Conservation (phyloP, 2,797 vertebrate species). For the Betta splendens region DNA sequence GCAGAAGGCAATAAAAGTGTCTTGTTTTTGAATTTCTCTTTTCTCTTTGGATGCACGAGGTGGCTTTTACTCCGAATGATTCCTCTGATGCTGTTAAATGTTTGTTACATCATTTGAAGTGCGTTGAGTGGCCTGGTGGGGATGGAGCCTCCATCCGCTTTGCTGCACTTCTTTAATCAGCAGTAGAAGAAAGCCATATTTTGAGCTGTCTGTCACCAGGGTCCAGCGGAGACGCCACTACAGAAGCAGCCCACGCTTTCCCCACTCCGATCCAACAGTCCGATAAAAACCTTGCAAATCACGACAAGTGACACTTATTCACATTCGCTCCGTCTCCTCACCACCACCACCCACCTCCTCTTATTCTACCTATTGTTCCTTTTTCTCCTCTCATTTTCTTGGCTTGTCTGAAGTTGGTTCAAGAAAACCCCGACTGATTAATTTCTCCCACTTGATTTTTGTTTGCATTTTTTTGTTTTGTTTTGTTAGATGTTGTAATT, state of each 20-base stretch:
- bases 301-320: slow-evolving; percentile 54
- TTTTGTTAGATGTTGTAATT: slow-evolving; percentile 80
- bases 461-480: slow-evolving; percentile 78
- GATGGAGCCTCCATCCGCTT: slow-evolving; percentile 60
- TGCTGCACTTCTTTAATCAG: slow-evolving; percentile 83
- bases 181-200: slow-evolving; percentile 78
- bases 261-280: slow-evolving; percentile 69
- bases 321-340: slow-evolving; percentile 62
- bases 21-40: slow-evolving; percentile 56
- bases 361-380: slow-evolving; percentile 78
- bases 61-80: slow-evolving; percentile 13
- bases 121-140: slow-evolving; percentile 31
- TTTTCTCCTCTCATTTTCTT: slow-evolving; percentile 71
- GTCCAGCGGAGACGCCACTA: slow-evolving; percentile 64
- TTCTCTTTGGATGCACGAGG: slow-evolving; percentile 18
- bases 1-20: slow-evolving; percentile 75
- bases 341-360: slow-evolving; percentile 52
- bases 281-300: slow-evolving; percentile 76
- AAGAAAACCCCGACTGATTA: slow-evolving; percentile 75
- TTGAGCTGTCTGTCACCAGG: slow-evolving; percentile 78
- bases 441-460: slow-evolving; percentile 81
- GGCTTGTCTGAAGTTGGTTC: slow-evolving; percentile 58
- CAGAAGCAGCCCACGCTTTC: slow-evolving; percentile 74
- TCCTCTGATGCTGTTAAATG: slow-evolving; percentile 39
- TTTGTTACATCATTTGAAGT: slow-evolving; percentile 35